Percentiles rank a stretch among this genome's conserved stretches.
Conservation (phyloP, 2,113 vertebrate genomes). For the Lota lota region DNA sequence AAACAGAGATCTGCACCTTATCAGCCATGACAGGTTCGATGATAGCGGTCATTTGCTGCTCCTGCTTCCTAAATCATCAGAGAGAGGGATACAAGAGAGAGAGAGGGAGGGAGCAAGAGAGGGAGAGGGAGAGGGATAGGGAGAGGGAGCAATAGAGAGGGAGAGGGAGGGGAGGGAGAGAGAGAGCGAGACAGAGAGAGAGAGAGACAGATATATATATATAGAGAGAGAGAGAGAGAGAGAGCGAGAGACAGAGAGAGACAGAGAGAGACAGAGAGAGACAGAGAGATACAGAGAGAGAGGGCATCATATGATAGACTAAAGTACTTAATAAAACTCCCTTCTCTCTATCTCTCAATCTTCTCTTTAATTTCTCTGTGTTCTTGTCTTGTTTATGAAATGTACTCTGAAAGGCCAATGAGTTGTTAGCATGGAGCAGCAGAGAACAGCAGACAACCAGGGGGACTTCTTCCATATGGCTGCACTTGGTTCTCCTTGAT, state of each 20-base stretch:
- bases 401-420: constrained; percentile 33
- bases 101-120: background rate
- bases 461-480: constrained; percentile 50
- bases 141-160: constrained; percentile 28
- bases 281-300: no score
- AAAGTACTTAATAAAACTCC: constrained; percentile 5
- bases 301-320: constrained; percentile 46
- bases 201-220: background rate
- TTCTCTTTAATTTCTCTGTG: constrained; percentile 36
- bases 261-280: no score
- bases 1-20: constrained; percentile 35
- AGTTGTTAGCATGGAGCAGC: constrained; percentile 28
- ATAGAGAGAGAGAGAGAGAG: background rate
- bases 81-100: no score
- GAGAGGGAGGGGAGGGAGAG: no score
- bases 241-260: no score
- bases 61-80: constrained; percentile 27
- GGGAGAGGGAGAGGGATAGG: no score
- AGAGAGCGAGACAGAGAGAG: no score
- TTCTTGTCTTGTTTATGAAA: constrained; percentile 45
- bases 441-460: constrained; percentile 39
- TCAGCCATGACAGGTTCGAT: constrained; percentile 40
- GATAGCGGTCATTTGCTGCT: constrained; percentile 45
- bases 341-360: background rate
- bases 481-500: constrained; percentile 16